Percentiles rank a stretch among this genome's conserved stretches.
These are phyloP conservation scores for Indicator indicator DNA, from an alignment of 2,113 vertebrate species.

Conservation along the genomic window DNA sequence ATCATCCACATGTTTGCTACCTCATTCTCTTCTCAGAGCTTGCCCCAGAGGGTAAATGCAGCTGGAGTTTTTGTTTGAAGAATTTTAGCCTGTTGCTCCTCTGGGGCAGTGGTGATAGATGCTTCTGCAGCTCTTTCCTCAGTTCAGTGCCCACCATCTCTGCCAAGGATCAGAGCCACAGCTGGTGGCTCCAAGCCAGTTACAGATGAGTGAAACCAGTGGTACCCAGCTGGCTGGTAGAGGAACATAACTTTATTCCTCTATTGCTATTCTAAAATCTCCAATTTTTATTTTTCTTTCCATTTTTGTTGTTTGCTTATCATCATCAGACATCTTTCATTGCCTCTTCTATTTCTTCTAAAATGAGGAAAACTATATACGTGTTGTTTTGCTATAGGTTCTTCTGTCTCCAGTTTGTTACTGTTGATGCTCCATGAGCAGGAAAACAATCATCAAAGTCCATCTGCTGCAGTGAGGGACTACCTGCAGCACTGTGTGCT, in stretches of 20 bases:
- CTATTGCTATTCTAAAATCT: not conserved
- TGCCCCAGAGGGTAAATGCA: not conserved
- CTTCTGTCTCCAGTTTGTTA: not conserved
- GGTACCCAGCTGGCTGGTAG: not conserved
- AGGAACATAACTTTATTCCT: not conserved
- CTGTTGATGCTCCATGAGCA: not conserved
- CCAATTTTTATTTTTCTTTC: not conserved
- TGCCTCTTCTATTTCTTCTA: not conserved
- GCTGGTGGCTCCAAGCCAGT: not conserved
- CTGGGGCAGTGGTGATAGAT: not conserved
- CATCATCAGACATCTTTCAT: not conserved
- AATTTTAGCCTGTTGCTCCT: not conserved
- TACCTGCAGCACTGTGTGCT: not conserved
- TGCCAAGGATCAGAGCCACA: not conserved
- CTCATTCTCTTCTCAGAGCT: not conserved
- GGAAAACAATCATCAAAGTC: not conserved
- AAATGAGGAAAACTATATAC: not conserved
- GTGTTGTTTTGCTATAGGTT: not conserved
- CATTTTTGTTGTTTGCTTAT: not conserved
- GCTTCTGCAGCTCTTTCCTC: not conserved
- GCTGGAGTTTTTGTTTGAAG: not conserved
- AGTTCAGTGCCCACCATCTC: not conserved
- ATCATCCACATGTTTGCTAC: not conserved
- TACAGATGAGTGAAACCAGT: not conserved
- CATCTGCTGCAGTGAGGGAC: not conserved